Evolutionary conservation across 2,113 vertebrate species (phyloP).

Genomic region (Albula goreensis): DNA sequence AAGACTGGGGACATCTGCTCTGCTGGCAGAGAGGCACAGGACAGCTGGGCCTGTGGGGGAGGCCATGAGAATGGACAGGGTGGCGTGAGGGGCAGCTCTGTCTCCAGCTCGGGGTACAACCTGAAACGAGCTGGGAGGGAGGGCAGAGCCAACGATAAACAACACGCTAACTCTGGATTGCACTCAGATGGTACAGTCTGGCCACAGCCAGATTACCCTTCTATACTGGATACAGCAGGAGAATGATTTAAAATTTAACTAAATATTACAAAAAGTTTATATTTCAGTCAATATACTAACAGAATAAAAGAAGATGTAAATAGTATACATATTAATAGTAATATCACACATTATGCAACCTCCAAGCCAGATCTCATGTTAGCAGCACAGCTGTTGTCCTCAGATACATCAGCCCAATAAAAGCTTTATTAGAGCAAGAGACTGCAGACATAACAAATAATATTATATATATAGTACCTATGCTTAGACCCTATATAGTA

Average conservation of each 20-base stretch:
- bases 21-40: conserved; percentile 39
- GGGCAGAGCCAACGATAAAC: background rate
- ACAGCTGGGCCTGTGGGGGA: conserved; percentile 21
- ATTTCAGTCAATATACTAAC: background rate
- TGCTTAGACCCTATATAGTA: too few species aligned
- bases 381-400: too few species aligned
- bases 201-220: background rate
- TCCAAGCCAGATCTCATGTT: too few species aligned
- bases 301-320: background rate
- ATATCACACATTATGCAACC: too few species aligned
- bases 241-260: background rate
- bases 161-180: background rate
- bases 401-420: too few species aligned
- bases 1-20: conserved; percentile 44
- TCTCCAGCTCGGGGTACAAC: conserved; percentile 57
- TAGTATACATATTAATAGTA: background rate
- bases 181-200: background rate
- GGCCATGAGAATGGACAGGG: background rate
- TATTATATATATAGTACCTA: too few species aligned
- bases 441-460: too few species aligned
- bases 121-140: conserved; percentile 39
- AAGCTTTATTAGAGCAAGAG: too few species aligned
- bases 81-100: conserved; percentile 54
- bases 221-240: background rate
- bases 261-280: background rate